Evolutionary conservation across 2,797 vertebrate species (phyloP), one percentile per base, ranked within the genome.

Genomic region (Poeciliopsis infans): DNA sequence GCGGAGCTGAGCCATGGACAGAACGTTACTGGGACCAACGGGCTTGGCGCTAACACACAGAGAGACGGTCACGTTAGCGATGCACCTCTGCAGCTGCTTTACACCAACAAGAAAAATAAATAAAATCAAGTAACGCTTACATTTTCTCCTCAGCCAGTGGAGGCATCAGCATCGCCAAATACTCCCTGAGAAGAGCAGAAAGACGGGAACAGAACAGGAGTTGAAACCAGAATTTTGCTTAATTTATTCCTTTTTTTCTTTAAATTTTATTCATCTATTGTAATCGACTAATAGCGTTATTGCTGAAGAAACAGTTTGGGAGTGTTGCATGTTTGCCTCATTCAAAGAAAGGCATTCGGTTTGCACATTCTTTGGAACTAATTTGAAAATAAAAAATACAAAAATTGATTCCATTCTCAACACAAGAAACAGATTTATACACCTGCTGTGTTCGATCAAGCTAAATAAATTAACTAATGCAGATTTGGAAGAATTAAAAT

Each of bases 1-100:
- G 23, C 98, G 96, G 84, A 99, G 95, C 80, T 99, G 98, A 68
- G 98, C 97, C 98, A 99, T 99, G 25, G 98, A 98, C 13, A 99
- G 95, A 16, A 99, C 96, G 0, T 99, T 99, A 94, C 98, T 99
- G 79, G 98, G 98, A 81, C 97, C 97, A 49, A 96, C 88, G 0
- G 97, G 96, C 85, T 96, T 97, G 77, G 96, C 96, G 76, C 98
- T 99, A 77, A 61, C 41, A 15, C 23, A 75, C 0, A 57, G 16
- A 59, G 0, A 57, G 20, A 71, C 36, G 33, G 23, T 31, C 28
- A 1, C 0, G 1, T 53, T 15, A 53, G n/a, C 5, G 49, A 80
- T 3, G 36, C 1, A 3, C 43, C 55, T 76, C 49, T 36, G 25
- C 0, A 5, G 33, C 2, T 4, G 5, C 41, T 68, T 74, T 6